Base-by-base conservation (phyloP, 2,113 vertebrate species). In the Mohoua ochrocephala region DNA sequence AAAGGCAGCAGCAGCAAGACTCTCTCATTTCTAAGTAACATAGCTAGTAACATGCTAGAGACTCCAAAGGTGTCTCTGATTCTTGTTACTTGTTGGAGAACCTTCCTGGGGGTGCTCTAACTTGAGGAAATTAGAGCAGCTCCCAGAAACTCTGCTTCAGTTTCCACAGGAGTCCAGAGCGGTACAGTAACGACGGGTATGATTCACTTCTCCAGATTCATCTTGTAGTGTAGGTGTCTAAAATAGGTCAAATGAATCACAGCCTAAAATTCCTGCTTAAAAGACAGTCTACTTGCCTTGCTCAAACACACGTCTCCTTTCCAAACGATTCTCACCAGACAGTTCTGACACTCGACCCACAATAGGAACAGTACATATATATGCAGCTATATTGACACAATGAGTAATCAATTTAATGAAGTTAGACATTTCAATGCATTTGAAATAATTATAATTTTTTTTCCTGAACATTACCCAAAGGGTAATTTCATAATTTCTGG, bases 171-270 rank as follows among this genome's bases (percentile, higher is more conserved):
- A 91, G 50, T 70, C 78, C 81, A 41, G 90, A 94, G 81, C 6
- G 15, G 19, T 41, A 70, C 2, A 89, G 86, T 92, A 61, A 74
- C 1, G 3, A 81, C 0, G 8, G 24, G 39, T 74, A 87, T 95
- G 96, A 97, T 89, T 95, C 93, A 96, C 41, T 89, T 95, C 84
- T 89, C 83, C 68, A 89, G 73, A 95, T 92, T 81, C 64, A 78
- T 95, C 73, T 83, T 73, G 26, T 80, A 63, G 64, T 78, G 93
- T 95, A 93, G 93, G 96, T 97, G 96, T 93, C 89, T 95, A 70
- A 97, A 96, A 95, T 84, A 95, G 91, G 93, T 87, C 93, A 96
- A 94, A 92, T 96, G 91, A 97, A 93, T 97, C 96, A 95, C 60
- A 93, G 73, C 26, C 69, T 68, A 78, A 94, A 95, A 75, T 71